Evolutionary conservation across 2,113 vertebrate species (phyloP).

Genomic region (Clarias batrachus): DNA sequence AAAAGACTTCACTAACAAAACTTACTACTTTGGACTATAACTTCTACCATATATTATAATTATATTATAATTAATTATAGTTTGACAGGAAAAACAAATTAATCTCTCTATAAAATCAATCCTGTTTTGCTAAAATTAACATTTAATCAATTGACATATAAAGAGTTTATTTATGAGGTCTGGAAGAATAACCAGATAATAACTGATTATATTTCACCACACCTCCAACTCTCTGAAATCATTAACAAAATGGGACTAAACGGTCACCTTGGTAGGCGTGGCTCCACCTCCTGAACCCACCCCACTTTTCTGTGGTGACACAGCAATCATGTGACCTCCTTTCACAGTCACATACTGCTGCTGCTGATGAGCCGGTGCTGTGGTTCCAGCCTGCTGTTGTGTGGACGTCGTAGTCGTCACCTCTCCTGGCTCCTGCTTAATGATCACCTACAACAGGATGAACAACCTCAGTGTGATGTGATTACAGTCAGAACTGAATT

Average conservation of each 20-base stretch:
- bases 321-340: constrained; percentile 91
- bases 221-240: neutral
- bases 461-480: neutral
- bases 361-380: constrained; percentile 77
- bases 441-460: constrained; percentile 82
- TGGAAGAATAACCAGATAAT: neutral
- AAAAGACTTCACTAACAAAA: neutral
- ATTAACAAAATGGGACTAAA: neutral
- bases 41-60: neutral
- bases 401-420: constrained; percentile 70
- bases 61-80: neutral
- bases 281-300: constrained; percentile 72
- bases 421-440: constrained; percentile 97
- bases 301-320: constrained; percentile 87
- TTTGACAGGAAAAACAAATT: neutral
- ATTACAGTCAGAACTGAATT: neutral
- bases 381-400: constrained; percentile 69
- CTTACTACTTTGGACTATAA: neutral
- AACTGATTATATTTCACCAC: neutral
- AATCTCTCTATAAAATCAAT: neutral
- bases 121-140: neutral
- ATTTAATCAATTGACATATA: neutral
- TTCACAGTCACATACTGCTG: constrained; percentile 95
- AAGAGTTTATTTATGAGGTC: neutral
- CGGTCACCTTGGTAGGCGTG: constrained; percentile 80